Conservation (phyloP, 2,888 invertebrate genomes). For the Ormyrus nitidulus region DNA sequence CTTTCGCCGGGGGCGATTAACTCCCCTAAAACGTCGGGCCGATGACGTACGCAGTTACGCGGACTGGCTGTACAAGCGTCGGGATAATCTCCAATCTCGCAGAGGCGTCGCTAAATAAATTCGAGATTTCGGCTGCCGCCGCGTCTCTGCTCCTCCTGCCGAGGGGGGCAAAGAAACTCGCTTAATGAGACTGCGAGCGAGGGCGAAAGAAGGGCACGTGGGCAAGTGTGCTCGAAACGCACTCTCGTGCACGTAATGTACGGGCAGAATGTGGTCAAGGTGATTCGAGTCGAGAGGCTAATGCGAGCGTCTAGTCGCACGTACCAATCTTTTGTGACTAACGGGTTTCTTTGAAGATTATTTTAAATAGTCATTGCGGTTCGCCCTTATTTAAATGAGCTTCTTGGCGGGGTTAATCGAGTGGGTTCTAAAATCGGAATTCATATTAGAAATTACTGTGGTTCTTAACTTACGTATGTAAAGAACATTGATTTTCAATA, state of each 20-base stretch:
- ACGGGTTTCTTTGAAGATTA: too few species aligned
- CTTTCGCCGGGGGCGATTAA: constrained; percentile 57
- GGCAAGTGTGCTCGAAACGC: background rate
- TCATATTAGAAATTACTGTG: too few species aligned
- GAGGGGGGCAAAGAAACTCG: background rate
- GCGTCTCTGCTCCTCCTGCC: background rate
- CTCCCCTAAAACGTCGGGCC: constrained; percentile 49
- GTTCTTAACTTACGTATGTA: too few species aligned
- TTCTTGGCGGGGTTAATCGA: too few species aligned
- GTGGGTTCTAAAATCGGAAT: too few species aligned
- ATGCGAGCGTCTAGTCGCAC: too few species aligned
- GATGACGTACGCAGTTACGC: constrained; percentile 53
- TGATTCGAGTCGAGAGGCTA: background rate
- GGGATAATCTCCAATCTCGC: constrained; percentile 43
- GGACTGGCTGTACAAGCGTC: constrained; percentile 61
- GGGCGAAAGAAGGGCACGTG: background rate
- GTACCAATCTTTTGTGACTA: too few species aligned
- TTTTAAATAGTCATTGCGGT: too few species aligned
- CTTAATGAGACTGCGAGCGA: constrained; percentile 25
- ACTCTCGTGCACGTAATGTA: background rate
- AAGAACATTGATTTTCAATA: too few species aligned
- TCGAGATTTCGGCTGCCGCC: constrained; percentile 13
- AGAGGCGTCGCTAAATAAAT: constrained; percentile 28
- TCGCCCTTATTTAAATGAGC: too few species aligned
- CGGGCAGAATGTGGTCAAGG: constrained; percentile 42